These are phyloP conservation scores for Noturus placidus DNA, from an alignment of 2,113 vertebrate species.

Conservation along the genomic window DNA sequence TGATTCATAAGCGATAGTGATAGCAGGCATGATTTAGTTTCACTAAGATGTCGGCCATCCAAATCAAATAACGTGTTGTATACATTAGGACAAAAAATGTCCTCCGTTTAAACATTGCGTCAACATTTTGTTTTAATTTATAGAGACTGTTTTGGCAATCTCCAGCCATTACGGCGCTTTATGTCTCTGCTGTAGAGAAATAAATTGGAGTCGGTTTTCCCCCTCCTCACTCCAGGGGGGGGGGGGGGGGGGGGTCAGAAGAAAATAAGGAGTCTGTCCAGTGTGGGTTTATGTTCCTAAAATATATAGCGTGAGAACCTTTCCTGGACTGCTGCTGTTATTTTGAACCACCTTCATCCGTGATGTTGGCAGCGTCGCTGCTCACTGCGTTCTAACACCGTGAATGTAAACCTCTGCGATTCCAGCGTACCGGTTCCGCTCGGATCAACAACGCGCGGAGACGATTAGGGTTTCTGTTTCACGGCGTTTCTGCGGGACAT, in stretches of 20 bases:
- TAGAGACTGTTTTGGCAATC: slow-evolving; percentile 45
- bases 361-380: slow-evolving; percentile 43
- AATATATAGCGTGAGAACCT: slow-evolving; percentile 45
- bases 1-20: slow-evolving; percentile 39
- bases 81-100: slow-evolving; percentile 38
- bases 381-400: slow-evolving; percentile 45
- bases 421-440: slow-evolving; percentile 50
- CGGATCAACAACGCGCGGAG: slow-evolving; percentile 42
- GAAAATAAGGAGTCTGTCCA: slow-evolving; percentile 55
- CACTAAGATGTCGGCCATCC: slow-evolving; percentile 19
- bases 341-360: slow-evolving; percentile 33
- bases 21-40: slow-evolving; percentile 34
- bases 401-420: slow-evolving; percentile 46
- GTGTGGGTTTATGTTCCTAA: slow-evolving; percentile 52
- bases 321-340: slow-evolving; percentile 50
- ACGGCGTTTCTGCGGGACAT: slow-evolving; percentile 46
- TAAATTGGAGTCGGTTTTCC: slow-evolving; percentile 41
- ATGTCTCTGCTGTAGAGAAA: slow-evolving; percentile 24
- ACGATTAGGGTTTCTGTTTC: slow-evolving; percentile 51
- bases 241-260: slow-evolving; percentile 12
- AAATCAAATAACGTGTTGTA: slow-evolving; percentile 43
- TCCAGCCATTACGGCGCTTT: slow-evolving; percentile 16
- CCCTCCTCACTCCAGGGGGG: background rate
- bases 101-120: slow-evolving; percentile 35
- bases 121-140: slow-evolving; percentile 50